A percentile compares a stretch with the other conserved stretches of the same genome.
Conservation (phyloP, 2,888 invertebrate species). For the Eupithecia vulgata region DNA sequence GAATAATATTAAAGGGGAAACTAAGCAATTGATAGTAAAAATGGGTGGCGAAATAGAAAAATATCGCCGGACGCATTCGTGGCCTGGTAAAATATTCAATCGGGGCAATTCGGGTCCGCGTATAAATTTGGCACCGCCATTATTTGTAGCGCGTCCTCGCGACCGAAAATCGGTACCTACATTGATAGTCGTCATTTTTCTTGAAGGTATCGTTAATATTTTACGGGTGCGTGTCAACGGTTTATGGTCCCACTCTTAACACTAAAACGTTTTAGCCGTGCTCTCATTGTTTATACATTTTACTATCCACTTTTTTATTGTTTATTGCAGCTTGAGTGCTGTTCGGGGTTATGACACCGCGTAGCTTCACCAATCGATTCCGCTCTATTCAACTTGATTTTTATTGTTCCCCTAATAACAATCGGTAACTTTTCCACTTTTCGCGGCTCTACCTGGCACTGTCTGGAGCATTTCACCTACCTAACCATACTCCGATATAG, state of each 20-base stretch:
- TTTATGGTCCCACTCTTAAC: constrained; percentile 83
- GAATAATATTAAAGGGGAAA: constrained; percentile 80
- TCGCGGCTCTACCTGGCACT: constrained; percentile 52
- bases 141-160: constrained; percentile 81
- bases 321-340: constrained; percentile 76
- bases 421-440: constrained; percentile 57
- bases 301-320: constrained; percentile 81
- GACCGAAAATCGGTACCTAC: constrained; percentile 81
- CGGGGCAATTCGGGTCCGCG: constrained; percentile 82
- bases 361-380: constrained; percentile 68
- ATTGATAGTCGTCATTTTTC: constrained; percentile 83
- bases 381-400: constrained; percentile 71
- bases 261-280: constrained; percentile 82
- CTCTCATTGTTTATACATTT: constrained; percentile 84
- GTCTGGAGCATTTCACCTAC: constrained; percentile 38
- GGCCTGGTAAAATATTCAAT: constrained; percentile 84
- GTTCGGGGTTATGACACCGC: constrained; percentile 70
- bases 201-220: constrained; percentile 83
- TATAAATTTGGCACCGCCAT: constrained; percentile 80
- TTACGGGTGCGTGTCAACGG: constrained; percentile 83
- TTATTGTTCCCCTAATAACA: constrained; percentile 67
- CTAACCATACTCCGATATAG: constrained; percentile 12
- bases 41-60: constrained; percentile 82
- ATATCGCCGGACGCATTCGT: constrained; percentile 81
- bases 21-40: constrained; percentile 83